Evolutionary conservation across 2,888 invertebrate species (phyloP), one percentile per base, ranked within the genome.

Genomic region (Dryobota labecula): DNA sequence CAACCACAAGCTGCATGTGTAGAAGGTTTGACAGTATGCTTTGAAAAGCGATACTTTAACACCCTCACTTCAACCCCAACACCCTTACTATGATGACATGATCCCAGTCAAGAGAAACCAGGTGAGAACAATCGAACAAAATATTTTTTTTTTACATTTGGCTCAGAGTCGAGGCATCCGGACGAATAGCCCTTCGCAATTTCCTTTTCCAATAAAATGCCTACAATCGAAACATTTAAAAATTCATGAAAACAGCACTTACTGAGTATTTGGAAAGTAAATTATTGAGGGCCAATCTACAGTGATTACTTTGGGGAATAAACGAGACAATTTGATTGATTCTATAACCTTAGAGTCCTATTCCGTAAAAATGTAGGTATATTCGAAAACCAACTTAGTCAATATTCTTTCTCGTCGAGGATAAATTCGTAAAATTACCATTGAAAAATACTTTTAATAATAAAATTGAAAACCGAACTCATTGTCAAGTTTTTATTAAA

Each of bases 401-500:
- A 65, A 80, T 70, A 64, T 64, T 76, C 20, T 43, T 36, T 57
- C 27, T 13, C 24, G 2, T 24, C 30, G n/a, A n/a, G n/a, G 51
- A 64, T 11, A n/a, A 27, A 24, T 54, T 33, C 13, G 13, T 36
- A 67, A 69, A 57, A 61, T 36, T 33, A 70, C 30, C 60, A 43
- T 57, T 57, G 20, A 43, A 63, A 58, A 72, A 78, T 62, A 70
- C 27, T 70, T 83, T 76, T 68, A 62, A 70, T 70, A 72, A 41
- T 47, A 67, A 73, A 70, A 68, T 60, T 68, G 61, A 72, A 77
- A 73, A 72, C 64, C 72, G 61, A 80, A 79, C 63, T 82, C 84
- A 82, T 76, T 66, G 68, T 76, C 70, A 84, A 84, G 60, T 79
- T 82, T 82, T 74, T 82, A 80, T 84, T 76, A 83, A 83, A 83